Conservation (phyloP, 1,140 invertebrate species). For the Sitobion miscanthi region DNA sequence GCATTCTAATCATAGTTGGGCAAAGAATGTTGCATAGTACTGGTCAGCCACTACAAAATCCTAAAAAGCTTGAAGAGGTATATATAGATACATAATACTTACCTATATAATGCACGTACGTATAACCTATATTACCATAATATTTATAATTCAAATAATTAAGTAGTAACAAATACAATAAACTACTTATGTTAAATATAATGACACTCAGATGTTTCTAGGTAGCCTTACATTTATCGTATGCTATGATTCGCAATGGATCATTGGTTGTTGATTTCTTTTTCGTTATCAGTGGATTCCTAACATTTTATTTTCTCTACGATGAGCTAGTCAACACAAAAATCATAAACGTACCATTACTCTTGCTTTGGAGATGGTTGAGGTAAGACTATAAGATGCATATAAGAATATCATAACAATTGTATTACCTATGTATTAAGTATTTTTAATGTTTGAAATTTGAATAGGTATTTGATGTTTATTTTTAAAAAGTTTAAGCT, state of each 20-base stretch:
- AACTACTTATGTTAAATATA: background rate
- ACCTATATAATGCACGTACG: no score
- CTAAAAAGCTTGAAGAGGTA: constrained; percentile 32
- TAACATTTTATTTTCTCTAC: constrained; percentile 58
- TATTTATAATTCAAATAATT: background rate
- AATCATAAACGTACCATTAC: constrained; percentile 43
- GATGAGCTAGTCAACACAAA: constrained; percentile 54
- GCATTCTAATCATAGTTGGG: constrained; percentile 70
- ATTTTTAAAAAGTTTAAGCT: background rate
- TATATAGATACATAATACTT: background rate
- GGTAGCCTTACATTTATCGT: background rate
- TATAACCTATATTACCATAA: no score
- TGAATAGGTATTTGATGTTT: background rate
- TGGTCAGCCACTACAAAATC: constrained; percentile 60
- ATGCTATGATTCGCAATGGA: constrained; percentile 58
- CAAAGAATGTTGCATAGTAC: constrained; percentile 71
- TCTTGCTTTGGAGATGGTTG: constrained; percentile 47
- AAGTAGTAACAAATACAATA: background rate
- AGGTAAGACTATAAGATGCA: background rate
- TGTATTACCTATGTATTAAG: background rate
- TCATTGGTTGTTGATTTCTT: constrained; percentile 60
- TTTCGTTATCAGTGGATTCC: constrained; percentile 59
- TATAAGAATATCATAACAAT: background rate
- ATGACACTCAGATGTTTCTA: background rate
- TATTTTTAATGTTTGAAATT: background rate